Base-by-base conservation (phyloP, 2,888 invertebrate species). In the Stenodera caucasica region DNA sequence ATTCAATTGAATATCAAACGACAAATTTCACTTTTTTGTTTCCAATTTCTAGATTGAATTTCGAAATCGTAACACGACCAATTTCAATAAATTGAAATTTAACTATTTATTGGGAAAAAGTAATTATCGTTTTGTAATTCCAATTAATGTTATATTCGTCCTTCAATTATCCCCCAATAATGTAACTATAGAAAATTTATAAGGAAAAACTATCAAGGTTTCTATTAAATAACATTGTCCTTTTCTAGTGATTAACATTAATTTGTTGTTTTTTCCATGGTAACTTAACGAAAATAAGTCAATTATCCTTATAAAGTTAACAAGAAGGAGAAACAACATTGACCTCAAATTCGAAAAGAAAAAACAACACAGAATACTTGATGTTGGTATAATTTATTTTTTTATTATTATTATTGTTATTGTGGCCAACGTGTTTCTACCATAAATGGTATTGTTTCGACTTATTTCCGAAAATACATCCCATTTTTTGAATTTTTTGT, bases 391-490 rank as follows among this genome's bases (percentile, higher is more conserved):
- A 5, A 6, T 26, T 26, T 3, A 5, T 26, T 26, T 26, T 26
- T 26, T 26, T 30, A 30, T 30, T 30, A 30, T 30, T 45, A 9
- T 21, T 21, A 21, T 45, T 45, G 33, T 30, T 23, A 15, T 53
- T 30, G 18, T 52, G 32, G 32, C 14, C 30, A 32, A 52, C 32
- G 15, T 21, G 32, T 32, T 33, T 52, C 21, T 33, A 21, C 52
- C 52, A 52, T 52, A 52, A 52, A 52, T 21, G 52, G 52, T 11
- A 5, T 32, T 5, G 32, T 52, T 52, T n/a, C n/a, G 49, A 9
- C 49, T 52, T 33, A 33, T 33, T 53, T 53, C 12, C 51, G 3
- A 30, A 30, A 9, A 6, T 9, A 30, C 30, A 8, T 30, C 8
- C 30, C 1, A 8, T 30, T 30, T 30, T 30, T 30, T 30, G 7